Conservation (phyloP, 2,888 invertebrate species). For the Lymantria monacha region DNA sequence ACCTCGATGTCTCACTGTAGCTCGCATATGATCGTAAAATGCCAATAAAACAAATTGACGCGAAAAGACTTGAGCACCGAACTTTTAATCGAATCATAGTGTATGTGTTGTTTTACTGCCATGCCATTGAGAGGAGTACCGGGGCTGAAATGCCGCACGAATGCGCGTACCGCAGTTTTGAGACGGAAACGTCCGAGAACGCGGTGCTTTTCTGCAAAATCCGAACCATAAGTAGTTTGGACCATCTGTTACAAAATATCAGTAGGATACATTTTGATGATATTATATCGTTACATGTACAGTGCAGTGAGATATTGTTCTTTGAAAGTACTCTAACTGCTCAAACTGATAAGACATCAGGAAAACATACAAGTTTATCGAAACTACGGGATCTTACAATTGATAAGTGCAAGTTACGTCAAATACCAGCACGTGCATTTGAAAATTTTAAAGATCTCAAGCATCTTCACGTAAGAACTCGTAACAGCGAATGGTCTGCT, state of each 20-base stretch:
- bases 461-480: conserved; percentile 86
- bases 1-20: conserved; percentile 61
- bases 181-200: conserved; percentile 78
- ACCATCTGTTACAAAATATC: conserved; percentile 86
- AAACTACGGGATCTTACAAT: conserved; percentile 86
- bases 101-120: conserved; percentile 77
- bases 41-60: conserved; percentile 72
- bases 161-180: conserved; percentile 86
- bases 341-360: conserved; percentile 61
- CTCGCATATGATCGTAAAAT: conserved; percentile 70
- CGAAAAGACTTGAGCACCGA: conserved; percentile 72
- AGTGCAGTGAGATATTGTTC: conserved; percentile 89
- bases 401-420: conserved; percentile 90
- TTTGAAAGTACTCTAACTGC: conserved; percentile 86
- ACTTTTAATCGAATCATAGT: conserved; percentile 76
- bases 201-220: conserved; percentile 86
- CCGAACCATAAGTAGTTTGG: conserved; percentile 87
- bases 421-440: conserved; percentile 86
- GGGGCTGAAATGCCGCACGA: conserved; percentile 84
- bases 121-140: conserved; percentile 64
- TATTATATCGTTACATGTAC: conserved; percentile 85
- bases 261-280: conserved; percentile 85
- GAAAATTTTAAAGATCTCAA: conserved; percentile 85
- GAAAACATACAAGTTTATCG: conserved; percentile 83
- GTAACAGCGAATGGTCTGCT: conserved; percentile 90